Evolutionary conservation across 1,140 invertebrate species (phyloP).

Genomic region (Drosophila ironensis): DNA sequence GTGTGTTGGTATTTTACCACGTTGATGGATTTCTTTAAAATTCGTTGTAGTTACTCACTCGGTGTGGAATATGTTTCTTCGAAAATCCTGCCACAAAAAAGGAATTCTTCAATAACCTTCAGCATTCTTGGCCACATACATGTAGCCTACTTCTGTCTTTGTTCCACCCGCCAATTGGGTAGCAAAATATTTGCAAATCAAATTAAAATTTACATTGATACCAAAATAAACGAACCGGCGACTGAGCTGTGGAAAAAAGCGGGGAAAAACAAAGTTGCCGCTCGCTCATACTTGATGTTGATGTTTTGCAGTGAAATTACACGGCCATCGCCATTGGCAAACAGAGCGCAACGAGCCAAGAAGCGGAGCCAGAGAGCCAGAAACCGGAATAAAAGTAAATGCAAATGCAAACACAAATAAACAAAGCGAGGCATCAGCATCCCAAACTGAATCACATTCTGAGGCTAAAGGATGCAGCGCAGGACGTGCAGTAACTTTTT

Average conservation of each 20-base stretch:
- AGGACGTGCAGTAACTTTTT: constrained; percentile 40
- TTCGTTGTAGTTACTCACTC: too few species aligned
- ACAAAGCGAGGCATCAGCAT: constrained; percentile 34
- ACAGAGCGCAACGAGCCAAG: constrained; percentile 42
- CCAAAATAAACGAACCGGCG: constrained; percentile 33
- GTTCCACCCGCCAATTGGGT: constrained; percentile 24
- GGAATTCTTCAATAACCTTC: too few species aligned
- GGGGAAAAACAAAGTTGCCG: constrained; percentile 19
- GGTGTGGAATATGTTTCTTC: too few species aligned
- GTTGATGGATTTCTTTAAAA: too few species aligned
- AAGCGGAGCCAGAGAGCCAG: constrained; percentile 16
- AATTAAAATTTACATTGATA: constrained; percentile 81
- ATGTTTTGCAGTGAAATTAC: constrained; percentile 70
- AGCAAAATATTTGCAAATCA: constrained; percentile 72
- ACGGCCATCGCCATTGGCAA: constrained; percentile 62
- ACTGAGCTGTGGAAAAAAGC: constrained; percentile 18
- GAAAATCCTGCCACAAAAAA: too few species aligned
- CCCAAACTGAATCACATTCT: not conserved
- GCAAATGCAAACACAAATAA: constrained; percentile 55
- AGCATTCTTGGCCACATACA: too few species aligned
- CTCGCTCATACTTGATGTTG: constrained; percentile 35
- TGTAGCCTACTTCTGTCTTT: too few species aligned
- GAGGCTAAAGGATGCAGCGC: constrained; percentile 32
- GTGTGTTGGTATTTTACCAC: too few species aligned
- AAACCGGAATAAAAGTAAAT: constrained; percentile 67